Base-by-base conservation (phyloP, 1,140 invertebrate species). In the Aphis gossypii region DNA sequence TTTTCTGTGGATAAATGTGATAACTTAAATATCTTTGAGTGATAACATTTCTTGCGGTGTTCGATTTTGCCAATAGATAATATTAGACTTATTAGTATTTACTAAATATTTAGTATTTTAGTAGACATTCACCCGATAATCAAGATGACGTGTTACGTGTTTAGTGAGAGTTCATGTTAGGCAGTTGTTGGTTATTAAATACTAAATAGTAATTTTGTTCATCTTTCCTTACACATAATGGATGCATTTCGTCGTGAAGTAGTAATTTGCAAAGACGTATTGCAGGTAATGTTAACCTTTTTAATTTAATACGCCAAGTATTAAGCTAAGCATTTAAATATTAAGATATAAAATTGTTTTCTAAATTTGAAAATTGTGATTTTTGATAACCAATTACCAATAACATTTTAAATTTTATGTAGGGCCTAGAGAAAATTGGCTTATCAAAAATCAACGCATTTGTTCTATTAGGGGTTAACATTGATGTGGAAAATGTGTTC, bases 201-300 rank as follows among this genome's bases (percentile, higher is more conserved):
- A 9, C 5, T 46, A 9, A 9, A 46, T 46, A 46, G 38, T n/a
- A 60, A 30, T 90, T 60, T n/a, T 41, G 11, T 41, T 51, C 84
- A 9, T 30, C 30, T 51, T 48, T 51, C 0, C 3, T 41, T 30
- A 7, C 2, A 41, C 51, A 90, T 30, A 41, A 90, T 90, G 88
- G 38, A 30, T 14, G 6, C 35, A 3, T 44, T 60, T 1, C 38
- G 4, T 23, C 76, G 46, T 25, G 82, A 92, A 84, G 91, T 92
- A n/a, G 23, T 92, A 23, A 84, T 92, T 56, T 93, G 92, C 30
- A 38, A 84, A 51, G 92, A 93, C 8, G 92, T 93, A 0, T 25
- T 93, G 48, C 68, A 93, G 92, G 92, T 93, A 92, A 35, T 48
- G 46, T 91, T 11, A 30, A 84, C 41, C 21, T 44, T 11, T 9